Evolutionary conservation across 1,140 invertebrate species (phyloP).

Genomic region (Brachionus manjavacas): DNA sequence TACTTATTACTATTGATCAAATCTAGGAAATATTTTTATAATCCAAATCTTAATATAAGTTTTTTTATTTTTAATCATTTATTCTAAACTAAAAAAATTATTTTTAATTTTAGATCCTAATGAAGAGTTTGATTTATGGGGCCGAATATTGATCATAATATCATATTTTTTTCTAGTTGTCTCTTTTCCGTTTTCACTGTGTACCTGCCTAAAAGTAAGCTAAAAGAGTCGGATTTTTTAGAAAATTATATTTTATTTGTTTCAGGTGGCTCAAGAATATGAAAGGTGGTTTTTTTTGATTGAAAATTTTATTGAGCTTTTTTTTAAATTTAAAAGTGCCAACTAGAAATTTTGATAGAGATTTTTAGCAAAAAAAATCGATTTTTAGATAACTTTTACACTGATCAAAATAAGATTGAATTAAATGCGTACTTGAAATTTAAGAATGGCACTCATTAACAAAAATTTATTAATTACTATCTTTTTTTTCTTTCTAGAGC

Average conservation of each 20-base stretch:
- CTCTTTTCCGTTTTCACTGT: constrained; percentile 37
- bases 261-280: constrained; percentile 53
- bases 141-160: not conserved
- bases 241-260: not conserved
- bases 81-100: not conserved
- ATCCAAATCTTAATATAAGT: too few species aligned
- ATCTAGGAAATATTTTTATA: too few species aligned
- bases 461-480: not conserved
- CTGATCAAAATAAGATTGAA: not conserved
- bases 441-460: not conserved
- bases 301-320: not conserved
- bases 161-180: constrained; percentile 33
- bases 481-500: constrained; percentile 47
- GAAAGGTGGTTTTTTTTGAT: constrained; percentile 46
- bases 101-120: constrained; percentile 1
- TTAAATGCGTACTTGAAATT: not conserved
- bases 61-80: too few species aligned
- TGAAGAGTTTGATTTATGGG: constrained; percentile 31
- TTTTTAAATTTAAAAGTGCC: not conserved
- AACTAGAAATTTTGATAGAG: not conserved
- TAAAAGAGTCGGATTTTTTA: not conserved
- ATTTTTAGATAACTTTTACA: not conserved
- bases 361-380: not conserved
- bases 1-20: too few species aligned
- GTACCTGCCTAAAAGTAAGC: constrained; percentile 22